Conservation (phyloP, 1,140 invertebrate species). For the Ruditapes philippinarum region DNA sequence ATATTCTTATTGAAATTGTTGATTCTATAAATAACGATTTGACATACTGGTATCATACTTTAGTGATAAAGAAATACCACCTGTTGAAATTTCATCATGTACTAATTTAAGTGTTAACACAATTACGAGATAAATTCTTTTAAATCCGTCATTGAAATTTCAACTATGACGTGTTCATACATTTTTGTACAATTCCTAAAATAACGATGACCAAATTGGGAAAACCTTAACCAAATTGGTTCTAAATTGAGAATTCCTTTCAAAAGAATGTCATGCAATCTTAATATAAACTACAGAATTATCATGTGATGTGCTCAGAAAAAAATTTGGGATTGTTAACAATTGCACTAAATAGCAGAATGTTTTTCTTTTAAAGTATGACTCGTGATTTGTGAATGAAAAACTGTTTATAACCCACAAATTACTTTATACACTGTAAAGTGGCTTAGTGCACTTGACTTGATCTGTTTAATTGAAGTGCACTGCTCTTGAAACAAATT, state of each 20-base stretch:
- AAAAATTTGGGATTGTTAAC: no score
- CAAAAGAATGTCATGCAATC: no score
- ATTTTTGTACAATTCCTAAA: not conserved
- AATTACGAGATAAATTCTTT: not conserved
- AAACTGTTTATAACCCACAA: not conserved
- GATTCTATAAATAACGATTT: no score
- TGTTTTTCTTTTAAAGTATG: no score
- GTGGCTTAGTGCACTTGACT: not conserved
- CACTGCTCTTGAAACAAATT: not conserved
- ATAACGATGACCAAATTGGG: not conserved
- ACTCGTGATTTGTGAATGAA: no score
- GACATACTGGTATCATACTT: not conserved
- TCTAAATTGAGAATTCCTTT: no score
- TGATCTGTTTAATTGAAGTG: not conserved
- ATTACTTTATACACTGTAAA: not conserved
- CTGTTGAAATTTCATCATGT: not conserved
- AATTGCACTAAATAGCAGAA: no score
- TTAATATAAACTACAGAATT: no score
- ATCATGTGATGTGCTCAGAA: no score
- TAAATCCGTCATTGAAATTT: not conserved
- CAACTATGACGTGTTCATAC: not conserved
- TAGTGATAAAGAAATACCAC: not conserved
- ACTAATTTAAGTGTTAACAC: not conserved
- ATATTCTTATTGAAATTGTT: not conserved
- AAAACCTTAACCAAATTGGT: not conserved